Conservation (phyloP, 1,140 invertebrate species). For the Caenorhabditis latens region DNA sequence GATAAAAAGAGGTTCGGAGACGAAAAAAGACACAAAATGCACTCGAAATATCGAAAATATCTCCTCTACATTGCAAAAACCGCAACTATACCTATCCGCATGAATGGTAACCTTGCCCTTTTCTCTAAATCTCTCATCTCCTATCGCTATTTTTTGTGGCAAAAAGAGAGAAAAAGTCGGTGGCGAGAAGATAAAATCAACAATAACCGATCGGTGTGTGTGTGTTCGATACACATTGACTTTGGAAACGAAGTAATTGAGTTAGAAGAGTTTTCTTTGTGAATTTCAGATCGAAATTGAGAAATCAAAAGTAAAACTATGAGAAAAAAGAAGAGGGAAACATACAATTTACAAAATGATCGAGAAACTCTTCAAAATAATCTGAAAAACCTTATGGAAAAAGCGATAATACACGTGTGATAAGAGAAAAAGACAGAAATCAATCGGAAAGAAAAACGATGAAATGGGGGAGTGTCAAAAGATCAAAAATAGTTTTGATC, state of each 20-base stretch:
- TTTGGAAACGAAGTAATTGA: no score
- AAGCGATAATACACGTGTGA: conserved; percentile 21
- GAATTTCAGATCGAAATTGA: no score
- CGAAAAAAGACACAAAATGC: neutral
- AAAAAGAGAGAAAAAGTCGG: neutral
- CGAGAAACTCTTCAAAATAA: neutral
- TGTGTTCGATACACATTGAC: neutral
- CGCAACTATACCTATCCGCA: neutral
- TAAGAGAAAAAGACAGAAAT: neutral
- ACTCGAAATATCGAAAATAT: neutral
- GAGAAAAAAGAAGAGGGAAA: no score
- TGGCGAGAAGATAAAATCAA: conserved; percentile 29
- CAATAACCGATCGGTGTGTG: neutral
- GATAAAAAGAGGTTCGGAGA: neutral
- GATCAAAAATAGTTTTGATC: conserved; percentile 7
- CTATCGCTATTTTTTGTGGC: neutral
- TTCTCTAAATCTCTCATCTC: neutral
- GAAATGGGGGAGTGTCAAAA: neutral
- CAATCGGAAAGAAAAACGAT: neutral
- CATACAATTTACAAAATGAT: no score
- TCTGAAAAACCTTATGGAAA: neutral
- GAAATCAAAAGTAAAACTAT: no score
- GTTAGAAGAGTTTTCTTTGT: no score
- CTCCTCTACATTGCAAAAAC: neutral
- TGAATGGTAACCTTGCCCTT: conserved; percentile 19